A percentile compares a stretch with the other conserved stretches of the same genome.
phyloP scores from a whole-genome alignment of 2,113 vertebrate species.

The Bettongia penicillata region DNA sequence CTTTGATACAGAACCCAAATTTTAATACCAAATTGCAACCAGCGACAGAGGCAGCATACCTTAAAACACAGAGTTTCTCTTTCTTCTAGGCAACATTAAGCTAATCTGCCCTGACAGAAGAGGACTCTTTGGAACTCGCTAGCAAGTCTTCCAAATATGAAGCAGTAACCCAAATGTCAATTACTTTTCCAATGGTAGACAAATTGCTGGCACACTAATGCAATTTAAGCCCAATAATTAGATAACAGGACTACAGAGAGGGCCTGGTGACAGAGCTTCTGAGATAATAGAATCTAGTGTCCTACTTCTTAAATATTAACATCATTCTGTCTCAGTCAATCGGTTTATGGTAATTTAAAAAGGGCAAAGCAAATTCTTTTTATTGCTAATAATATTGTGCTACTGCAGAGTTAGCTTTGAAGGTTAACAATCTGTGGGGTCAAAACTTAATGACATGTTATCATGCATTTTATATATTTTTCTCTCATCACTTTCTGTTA shows the following conservation, averaged over 20 bases:
- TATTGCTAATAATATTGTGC: conserved; percentile 87
- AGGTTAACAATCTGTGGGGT: conserved; percentile 84
- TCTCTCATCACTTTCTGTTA: conserved; percentile 76
- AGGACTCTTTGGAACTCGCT: conserved; percentile 81
- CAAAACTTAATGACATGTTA: conserved; percentile 84
- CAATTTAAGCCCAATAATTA: conserved; percentile 89
- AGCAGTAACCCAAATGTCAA: conserved; percentile 88
- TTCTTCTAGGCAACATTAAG: conserved; percentile 79
- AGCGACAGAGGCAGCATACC: conserved; percentile 52
- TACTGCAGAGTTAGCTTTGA: conserved; percentile 84
- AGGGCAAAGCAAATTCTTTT: conserved; percentile 89
- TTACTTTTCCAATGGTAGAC: conserved; percentile 86
- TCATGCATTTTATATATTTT: conserved; percentile 79
- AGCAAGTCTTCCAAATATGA: conserved; percentile 83
- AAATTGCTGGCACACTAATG: conserved; percentile 87
- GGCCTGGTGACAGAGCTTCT: conserved; percentile 87
- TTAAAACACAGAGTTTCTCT: conserved; percentile 61
- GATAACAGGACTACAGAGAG: conserved; percentile 88
- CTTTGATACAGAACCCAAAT: conserved; percentile 76
- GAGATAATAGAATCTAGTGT: conserved; percentile 89
- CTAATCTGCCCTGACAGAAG: conserved; percentile 84
- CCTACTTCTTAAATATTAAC: conserved; percentile 89
- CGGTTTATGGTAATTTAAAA: conserved; percentile 88
- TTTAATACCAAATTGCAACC: conserved; percentile 81
- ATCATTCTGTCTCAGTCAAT: conserved; percentile 88